Percentiles rank a stretch among this genome's conserved stretches.
Evolutionary conservation across 2,888 invertebrate genomes (phyloP).

Genomic region (Mechanitis mazaeus): DNA sequence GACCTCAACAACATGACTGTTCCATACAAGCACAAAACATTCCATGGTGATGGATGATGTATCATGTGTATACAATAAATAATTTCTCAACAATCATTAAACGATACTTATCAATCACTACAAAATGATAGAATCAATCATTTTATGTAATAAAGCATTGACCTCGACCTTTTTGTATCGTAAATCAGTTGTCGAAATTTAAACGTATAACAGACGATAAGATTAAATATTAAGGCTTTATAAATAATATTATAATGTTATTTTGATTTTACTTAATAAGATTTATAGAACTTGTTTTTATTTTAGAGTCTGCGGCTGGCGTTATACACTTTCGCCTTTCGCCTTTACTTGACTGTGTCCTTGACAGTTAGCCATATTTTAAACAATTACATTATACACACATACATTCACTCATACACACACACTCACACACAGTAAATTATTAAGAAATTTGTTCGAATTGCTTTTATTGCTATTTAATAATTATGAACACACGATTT

Average conservation of each 20-base stretch:
- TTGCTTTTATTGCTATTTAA: too few species aligned
- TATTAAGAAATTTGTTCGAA: too few species aligned
- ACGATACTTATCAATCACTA: slow-evolving; percentile 26
- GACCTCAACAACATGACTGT: too few species aligned
- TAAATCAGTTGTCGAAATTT: slow-evolving; percentile 31
- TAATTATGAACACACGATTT: too few species aligned
- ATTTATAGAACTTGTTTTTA: too few species aligned
- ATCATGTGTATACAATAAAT: slow-evolving; percentile 11
- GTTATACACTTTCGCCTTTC: slow-evolving; percentile 34
- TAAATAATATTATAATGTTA: too few species aligned
- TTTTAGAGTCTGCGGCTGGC: slow-evolving; percentile 25
- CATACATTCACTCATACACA: too few species aligned
- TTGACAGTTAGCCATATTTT: slow-evolving; percentile 33
- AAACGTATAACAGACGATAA: too few species aligned
- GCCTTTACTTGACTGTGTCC: slow-evolving; percentile 37
- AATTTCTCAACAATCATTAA: slow-evolving; percentile 26
- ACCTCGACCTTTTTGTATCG: slow-evolving; percentile 46
- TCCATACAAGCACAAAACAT: slow-evolving; percentile 3
- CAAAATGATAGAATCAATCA: slow-evolving; percentile 19
- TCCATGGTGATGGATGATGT: slow-evolving; percentile 12
- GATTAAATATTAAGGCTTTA: too few species aligned
- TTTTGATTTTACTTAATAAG: too few species aligned
- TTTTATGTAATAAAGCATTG: slow-evolving; percentile 25
- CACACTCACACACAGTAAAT: too few species aligned
- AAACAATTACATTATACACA: too few species aligned